Evolutionary conservation across 2,888 invertebrate genomes (phyloP), one percentile per base, ranked within the genome.

Genomic region (Norana najaformis): DNA sequence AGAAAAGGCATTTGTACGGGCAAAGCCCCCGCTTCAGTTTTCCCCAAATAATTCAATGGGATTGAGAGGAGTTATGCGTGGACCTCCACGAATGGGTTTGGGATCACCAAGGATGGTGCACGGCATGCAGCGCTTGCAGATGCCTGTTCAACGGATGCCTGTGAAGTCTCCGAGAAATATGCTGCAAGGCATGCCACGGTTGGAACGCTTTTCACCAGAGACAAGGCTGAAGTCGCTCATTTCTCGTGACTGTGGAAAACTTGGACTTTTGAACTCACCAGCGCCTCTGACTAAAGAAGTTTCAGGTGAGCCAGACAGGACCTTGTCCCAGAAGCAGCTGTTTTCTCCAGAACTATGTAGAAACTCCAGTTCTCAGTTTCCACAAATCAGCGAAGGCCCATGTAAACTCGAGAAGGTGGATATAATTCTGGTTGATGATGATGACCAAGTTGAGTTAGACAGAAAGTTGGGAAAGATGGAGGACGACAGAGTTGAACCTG

Each of bases 271-370:
- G 69, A 69, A n/a, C 69, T 69, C n/a, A n/a, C 69, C 69, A 69
- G 69, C 69, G n/a, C 69, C 69, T n/a, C n/a, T 69, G 69, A 30
- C 69, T 69, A 69, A 69, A n/a, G 69, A 69, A 69, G 69, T 69
- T 69, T 1, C n/a, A 4, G n/a, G n/a, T 16, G 69, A 69, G 4
- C 69, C 69, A n/a, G 69, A 0, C n/a, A 69, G n/a, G 69, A n/a
- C 69, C 69, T 11, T 69, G 11, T 11, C n/a, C 8, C 69, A 8
- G 69, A 69, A n/a, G 69, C 69, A 69, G 16, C 69, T 69, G 69
- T 69, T 69, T n/a, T 11, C 69, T 69, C 13, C 69, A 30, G 69
- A n/a, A 69, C 3, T 8, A n/a, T 69, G 69, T n/a, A 30, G 69
- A n/a, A 69, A 69, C 69, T n/a, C 69, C n/a, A 8, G 30, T 30